Base-by-base conservation (phyloP, 1,140 invertebrate species). In the Agrilus planipennis region DNA sequence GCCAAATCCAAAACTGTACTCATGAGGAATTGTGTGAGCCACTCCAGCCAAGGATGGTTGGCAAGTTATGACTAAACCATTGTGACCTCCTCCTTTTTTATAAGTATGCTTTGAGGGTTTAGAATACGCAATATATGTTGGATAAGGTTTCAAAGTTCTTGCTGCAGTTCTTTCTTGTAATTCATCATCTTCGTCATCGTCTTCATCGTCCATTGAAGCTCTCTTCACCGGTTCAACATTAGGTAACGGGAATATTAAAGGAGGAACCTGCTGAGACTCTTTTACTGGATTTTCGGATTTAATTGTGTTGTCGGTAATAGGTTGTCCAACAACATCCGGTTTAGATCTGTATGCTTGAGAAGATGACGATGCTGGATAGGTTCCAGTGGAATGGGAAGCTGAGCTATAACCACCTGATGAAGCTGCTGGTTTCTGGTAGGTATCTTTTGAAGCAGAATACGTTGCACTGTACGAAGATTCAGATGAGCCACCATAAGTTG, bases 11-110 rank as follows among this genome's bases (percentile, higher is more conserved):
- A 41, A 32, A 3, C 21, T 30, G 5, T 36, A 20, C 2, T 10
- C 34, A 37, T 41, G 17, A 19, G 31, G 48, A 19, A 42, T 15
- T 12, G 28, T 42, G 20, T 46, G 42, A 14, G 58, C 52, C 35
- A 60, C 60, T 14, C 60, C 60, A 11, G 55, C 58, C 21, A 60
- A 49, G 30, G 53, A 54, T 7, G 60, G 60, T 46, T 60, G 58
- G 27, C 60, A 62, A 4, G 58, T 62, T 12, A 62, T 60, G 5
- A 60, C 57, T 7, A 62, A 34, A 6, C 58, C 60, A 39, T 44
- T 51, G 28, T 58, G 54, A n/a, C 45, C 46, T 16, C 48, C 34
- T 23, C 35, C 42, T 7, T 41, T 31, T 15, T 44, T 34, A 15
- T n/a, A n/a, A n/a, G n/a, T n/a, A n/a, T n/a, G n/a, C n/a, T n/a